phyloP scores from a whole-genome alignment of 2,113 vertebrate genomes.

The Cygnus atratus region DNA sequence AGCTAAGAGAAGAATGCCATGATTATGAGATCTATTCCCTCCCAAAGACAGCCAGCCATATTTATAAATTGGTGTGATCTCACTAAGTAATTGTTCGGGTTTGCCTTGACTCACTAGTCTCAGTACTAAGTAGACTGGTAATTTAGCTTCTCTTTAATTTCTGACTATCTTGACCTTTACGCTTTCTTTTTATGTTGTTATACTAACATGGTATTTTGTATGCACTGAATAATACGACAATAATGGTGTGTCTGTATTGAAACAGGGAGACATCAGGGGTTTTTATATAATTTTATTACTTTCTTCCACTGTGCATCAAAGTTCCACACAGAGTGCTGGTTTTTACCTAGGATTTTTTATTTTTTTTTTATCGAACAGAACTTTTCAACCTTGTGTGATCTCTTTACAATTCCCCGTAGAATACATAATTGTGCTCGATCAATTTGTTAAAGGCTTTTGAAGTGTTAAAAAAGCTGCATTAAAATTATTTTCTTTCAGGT shows the following conservation, averaged over 20 bases:
- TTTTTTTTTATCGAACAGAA: slow-evolving; percentile 75
- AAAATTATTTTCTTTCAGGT: slow-evolving; percentile 87
- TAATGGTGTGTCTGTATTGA: slow-evolving; percentile 12
- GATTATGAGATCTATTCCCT: not conserved
- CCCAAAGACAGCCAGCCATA: not conserved
- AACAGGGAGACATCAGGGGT: not conserved
- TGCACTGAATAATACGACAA: not conserved
- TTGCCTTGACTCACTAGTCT: slow-evolving; percentile 4
- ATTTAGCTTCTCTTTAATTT: slow-evolving; percentile 18
- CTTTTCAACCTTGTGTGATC: slow-evolving; percentile 85
- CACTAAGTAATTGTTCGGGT: not conserved
- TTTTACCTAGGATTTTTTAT: slow-evolving; percentile 73
- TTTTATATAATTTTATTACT: slow-evolving; percentile 54
- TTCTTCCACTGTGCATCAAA: slow-evolving; percentile 65
- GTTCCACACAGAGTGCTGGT: slow-evolving; percentile 65
- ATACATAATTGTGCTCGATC: slow-evolving; percentile 85
- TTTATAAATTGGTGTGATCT: not conserved
- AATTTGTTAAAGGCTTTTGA: slow-evolving; percentile 87
- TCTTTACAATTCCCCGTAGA: slow-evolving; percentile 83
- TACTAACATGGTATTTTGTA: not conserved
- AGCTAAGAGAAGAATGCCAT: not conserved
- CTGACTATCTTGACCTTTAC: not conserved
- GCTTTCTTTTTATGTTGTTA: not conserved
- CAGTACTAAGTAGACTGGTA: not conserved
- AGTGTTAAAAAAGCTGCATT: slow-evolving; percentile 85